phyloP scores from a whole-genome alignment of 2,888 invertebrate species.

The Erynnis tages region DNA sequence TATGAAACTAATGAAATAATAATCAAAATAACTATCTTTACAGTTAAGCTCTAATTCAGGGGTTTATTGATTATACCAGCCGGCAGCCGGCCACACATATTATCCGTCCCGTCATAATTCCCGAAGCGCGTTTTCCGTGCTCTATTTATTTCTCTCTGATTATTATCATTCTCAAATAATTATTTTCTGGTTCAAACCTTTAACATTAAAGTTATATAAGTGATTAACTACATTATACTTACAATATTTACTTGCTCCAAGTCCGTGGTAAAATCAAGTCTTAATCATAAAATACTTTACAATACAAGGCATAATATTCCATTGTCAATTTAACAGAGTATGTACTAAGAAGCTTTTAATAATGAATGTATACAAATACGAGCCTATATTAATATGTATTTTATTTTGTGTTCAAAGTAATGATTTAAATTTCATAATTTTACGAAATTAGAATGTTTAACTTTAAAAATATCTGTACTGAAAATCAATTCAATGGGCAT shows the following conservation, averaged over 20 bases:
- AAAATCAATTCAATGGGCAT: neutral
- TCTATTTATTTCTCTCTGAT: too few species aligned
- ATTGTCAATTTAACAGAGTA: slow-evolving; percentile 6
- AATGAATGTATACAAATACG: too few species aligned
- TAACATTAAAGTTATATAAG: neutral
- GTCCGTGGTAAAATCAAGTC: slow-evolving; percentile 18
- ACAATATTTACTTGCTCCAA: slow-evolving; percentile 33
- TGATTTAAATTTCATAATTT: neutral
- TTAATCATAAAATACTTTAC: slow-evolving; percentile 5
- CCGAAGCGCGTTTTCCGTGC: too few species aligned
- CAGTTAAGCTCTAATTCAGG: slow-evolving; percentile 59
- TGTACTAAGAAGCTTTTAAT: too few species aligned
- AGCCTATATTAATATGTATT: too few species aligned
- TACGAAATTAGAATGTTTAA: neutral
- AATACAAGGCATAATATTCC: neutral
- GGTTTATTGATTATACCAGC: slow-evolving; percentile 43
- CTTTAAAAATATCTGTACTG: slow-evolving; percentile 1
- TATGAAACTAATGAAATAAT: slow-evolving; percentile 27
- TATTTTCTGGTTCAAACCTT: slow-evolving; percentile 29
- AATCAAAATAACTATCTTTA: slow-evolving; percentile 46
- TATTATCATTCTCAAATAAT: too few species aligned
- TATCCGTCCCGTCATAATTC: too few species aligned
- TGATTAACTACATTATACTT: slow-evolving; percentile 26
- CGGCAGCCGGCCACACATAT: too few species aligned
- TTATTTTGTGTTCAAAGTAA: too few species aligned